Base-by-base conservation (phyloP, 2,113 vertebrate species). In the Hippocampus guttulatus region DNA sequence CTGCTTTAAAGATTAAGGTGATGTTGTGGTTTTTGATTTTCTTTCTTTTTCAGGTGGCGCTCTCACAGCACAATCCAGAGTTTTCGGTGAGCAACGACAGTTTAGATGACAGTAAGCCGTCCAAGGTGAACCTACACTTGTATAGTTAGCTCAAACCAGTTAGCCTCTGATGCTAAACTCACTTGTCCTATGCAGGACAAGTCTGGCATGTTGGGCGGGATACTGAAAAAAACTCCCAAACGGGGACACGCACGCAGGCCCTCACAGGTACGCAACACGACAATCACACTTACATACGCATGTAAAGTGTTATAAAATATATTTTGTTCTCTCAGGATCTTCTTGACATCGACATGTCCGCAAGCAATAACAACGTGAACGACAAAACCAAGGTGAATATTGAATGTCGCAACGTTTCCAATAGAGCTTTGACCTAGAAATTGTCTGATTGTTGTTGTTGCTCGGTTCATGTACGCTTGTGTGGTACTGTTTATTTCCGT, bases 181-280 rank as follows among this genome's bases (percentile, higher is more conserved):
- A 41, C 43, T 33, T 52, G 66, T 51, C 57, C 15, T 68, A 18
- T 55, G 20, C n/a, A 90, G 86, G 81, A 86, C 5, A 86, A 82
- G 71, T 45, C 84, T 0, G 73, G 81, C 6, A 62, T 84, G 30
- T 25, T 81, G 0, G 68, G 75, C 11, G 84, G 76, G 8, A 72
- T 61, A 8, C 47, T 63, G 38, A 85, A 76, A 65, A 72, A 65
- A 12, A 55, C 83, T 57, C 75, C 70, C 8, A 82, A 68, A 86
- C 62, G 54, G 15, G 76, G 81, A 33, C 82, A 85, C 1, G 74
- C 2, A 70, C 76, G 54, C 12, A 70, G 75, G 79, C 74, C 71
- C 45, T 84, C 83, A 8, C 84, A 85, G 81, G 88, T 83, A 45
- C 43, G 3, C 43, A 4, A 45, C 14, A 58, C 23, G 7, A 15